Percentiles rank a stretch among this genome's conserved stretches.
Evolutionary conservation across 2,888 invertebrate genomes (phyloP).

Genomic region (Rosalia funebris): DNA sequence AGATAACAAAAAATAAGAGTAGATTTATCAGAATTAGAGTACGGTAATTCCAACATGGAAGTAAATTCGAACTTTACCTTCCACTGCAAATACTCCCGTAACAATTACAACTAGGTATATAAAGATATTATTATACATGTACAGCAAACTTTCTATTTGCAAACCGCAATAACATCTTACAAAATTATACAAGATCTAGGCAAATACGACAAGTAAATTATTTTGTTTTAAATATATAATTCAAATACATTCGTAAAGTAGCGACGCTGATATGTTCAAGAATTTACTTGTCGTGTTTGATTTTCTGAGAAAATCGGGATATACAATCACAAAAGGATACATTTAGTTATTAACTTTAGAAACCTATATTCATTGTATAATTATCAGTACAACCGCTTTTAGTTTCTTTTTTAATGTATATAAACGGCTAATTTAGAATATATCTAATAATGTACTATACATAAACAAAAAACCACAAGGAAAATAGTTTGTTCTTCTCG

Average conservation of each 20-base stretch:
- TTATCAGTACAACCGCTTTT: slow-evolving; percentile 41
- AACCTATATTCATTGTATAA: slow-evolving; percentile 47
- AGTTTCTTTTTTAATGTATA: slow-evolving; percentile 34
- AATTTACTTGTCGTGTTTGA: slow-evolving; percentile 34
- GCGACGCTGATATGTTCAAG: slow-evolving; percentile 42
- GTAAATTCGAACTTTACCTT: too few relatives aligned
- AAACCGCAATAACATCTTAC: slow-evolving; percentile 24
- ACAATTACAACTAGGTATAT: not conserved
- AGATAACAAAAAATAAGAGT: too few relatives aligned
- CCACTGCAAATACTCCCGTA: not conserved
- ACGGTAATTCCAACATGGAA: too few relatives aligned
- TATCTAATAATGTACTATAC: too few relatives aligned
- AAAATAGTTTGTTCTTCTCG: slow-evolving; percentile 41
- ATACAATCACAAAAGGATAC: slow-evolving; percentile 22
- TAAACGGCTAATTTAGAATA: slow-evolving; percentile 43
- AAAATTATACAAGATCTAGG: slow-evolving; percentile 18
- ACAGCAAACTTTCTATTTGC: slow-evolving; percentile 19
- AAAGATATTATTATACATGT: slow-evolving; percentile 14
- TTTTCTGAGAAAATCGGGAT: slow-evolving; percentile 12
- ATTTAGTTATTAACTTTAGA: slow-evolving; percentile 28
- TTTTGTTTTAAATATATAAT: slow-evolving; percentile 20
- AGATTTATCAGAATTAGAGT: too few relatives aligned
- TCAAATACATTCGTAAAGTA: slow-evolving; percentile 9
- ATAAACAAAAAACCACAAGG: slow-evolving; percentile 33
- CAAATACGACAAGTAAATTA: slow-evolving; percentile 29